Evolutionary conservation across 92 coral and sea anemone genomes (phyloP), one percentile per base, ranked within the genome.

Genomic region (Epizoanthus ramosus): DNA sequence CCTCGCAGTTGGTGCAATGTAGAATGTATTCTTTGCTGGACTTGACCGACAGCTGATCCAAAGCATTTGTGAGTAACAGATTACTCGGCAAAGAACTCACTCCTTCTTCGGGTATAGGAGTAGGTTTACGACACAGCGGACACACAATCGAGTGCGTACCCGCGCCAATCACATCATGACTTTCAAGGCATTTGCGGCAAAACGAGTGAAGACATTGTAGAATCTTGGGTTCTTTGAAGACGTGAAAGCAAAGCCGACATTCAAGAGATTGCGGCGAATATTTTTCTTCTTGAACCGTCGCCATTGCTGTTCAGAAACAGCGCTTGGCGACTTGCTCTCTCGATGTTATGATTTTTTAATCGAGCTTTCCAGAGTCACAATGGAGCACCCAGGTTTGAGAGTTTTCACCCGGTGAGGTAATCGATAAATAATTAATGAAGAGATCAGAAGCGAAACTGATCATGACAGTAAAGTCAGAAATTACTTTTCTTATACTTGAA

Each of bases 1-100:
- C 97, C 54, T 93, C 97, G 80, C 97, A 93, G 84, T 93, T 93
- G 60, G 97, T 93, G 28, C 97, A 93, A 23, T 93, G 94, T 45
- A 93, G 92, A 22, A 89, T 90, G 58, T 93, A 93, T 69, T 93
- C 97, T 61, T 93, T 93, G 80, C 97, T 93, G 77, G 97, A 84
- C 60, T 93, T 93, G 71, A 93, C 97, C 54, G 97, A 93, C 69
- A 91, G 87, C 23, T 93, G 97, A 68, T 93, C 97, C 89, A 93
- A 73, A 9, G 97, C 91, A 85, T 93, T 93, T 57, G 92, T 93
- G 57, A 93, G 93, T 25, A 93, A 90, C 61, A 93, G 92, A 79
- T 93, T 93, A 65, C 86, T 87, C 28, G 97, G 94, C 10, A 93
- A 73, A 8, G 77, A 22, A 18, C 75, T 68, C 18, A 79, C 91